phyloP scores from a whole-genome alignment of 2,113 vertebrate genomes.

The Periophthalmodon schlosseri region DNA sequence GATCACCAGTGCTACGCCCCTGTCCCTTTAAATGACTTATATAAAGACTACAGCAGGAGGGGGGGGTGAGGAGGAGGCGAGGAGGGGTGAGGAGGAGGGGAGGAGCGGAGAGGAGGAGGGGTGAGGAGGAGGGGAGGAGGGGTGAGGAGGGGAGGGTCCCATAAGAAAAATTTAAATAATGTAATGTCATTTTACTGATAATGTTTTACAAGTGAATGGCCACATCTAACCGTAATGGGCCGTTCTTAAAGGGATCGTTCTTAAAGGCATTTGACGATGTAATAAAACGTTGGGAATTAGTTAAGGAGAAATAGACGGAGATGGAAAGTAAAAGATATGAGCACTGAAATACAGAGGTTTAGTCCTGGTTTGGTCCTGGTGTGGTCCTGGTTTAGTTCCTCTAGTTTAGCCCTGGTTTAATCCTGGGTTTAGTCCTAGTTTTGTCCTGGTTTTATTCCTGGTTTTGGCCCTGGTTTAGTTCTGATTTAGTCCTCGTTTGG shows the following conservation, averaged over 20 bases:
- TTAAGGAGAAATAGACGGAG: background rate
- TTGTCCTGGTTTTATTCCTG: no score
- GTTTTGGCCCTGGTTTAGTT: no score
- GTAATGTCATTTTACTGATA: constrained; percentile 4
- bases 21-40: background rate
- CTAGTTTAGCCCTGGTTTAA: no score
- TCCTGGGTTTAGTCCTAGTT: no score
- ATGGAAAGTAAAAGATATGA: background rate
- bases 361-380: background rate
- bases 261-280: background rate
- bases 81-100: background rate
- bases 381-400: background rate
- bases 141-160: background rate
- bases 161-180: constrained; percentile 1
- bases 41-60: background rate
- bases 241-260: background rate
- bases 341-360: background rate
- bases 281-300: background rate
- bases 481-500: no score
- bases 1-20: background rate
- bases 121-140: background rate
- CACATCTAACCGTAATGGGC: constrained; percentile 1
- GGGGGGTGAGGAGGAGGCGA: background rate
- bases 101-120: background rate
- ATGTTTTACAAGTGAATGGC: constrained; percentile 4